phyloP scores from a whole-genome alignment of 1,140 invertebrate species.

The Lordiphosa clarofinis region DNA sequence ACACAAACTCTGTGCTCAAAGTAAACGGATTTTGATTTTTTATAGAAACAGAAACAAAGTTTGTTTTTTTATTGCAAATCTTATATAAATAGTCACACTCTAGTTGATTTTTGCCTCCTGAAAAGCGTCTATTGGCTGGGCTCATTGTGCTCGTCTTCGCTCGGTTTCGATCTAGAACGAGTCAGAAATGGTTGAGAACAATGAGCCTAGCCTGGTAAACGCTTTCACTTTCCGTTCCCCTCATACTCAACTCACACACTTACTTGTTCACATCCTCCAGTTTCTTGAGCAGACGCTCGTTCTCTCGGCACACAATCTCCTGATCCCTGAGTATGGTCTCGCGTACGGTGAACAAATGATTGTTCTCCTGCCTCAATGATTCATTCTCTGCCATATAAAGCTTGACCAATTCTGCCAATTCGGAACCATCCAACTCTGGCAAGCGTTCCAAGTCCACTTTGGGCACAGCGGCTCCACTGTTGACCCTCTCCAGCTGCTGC shows the following conservation, averaged over 20 bases:
- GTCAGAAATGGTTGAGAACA: constrained; percentile 70
- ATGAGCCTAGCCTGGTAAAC: constrained; percentile 55
- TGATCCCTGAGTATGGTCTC: constrained; percentile 92
- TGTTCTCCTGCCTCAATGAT: constrained; percentile 91
- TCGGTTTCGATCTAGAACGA: constrained; percentile 73
- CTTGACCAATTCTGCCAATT: constrained; percentile 87
- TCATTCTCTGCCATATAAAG: constrained; percentile 93
- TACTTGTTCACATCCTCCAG: constrained; percentile 92
- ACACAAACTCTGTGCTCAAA: constrained; percentile 84
- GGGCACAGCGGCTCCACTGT: constrained; percentile 77
- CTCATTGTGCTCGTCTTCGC: constrained; percentile 65
- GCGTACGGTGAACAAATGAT: constrained; percentile 89
- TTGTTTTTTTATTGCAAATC: constrained; percentile 34
- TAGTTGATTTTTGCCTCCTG: constrained; percentile 18
- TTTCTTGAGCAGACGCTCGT: constrained; percentile 92
- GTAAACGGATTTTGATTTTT: not conserved
- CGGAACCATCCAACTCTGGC: constrained; percentile 85
- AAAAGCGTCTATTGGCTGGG: constrained; percentile 22
- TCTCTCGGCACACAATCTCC: constrained; percentile 93
- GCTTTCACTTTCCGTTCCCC: not conserved
- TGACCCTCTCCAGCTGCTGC: constrained; percentile 53
- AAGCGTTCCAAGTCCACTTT: constrained; percentile 86
- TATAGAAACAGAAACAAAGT: constrained; percentile 55
- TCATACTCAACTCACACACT: constrained; percentile 77
- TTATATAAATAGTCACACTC: constrained; percentile 65